Evolutionary conservation across 2,113 vertebrate genomes (phyloP), one percentile per base, ranked within the genome.

Genomic region (Alexandromys fortis): DNA sequence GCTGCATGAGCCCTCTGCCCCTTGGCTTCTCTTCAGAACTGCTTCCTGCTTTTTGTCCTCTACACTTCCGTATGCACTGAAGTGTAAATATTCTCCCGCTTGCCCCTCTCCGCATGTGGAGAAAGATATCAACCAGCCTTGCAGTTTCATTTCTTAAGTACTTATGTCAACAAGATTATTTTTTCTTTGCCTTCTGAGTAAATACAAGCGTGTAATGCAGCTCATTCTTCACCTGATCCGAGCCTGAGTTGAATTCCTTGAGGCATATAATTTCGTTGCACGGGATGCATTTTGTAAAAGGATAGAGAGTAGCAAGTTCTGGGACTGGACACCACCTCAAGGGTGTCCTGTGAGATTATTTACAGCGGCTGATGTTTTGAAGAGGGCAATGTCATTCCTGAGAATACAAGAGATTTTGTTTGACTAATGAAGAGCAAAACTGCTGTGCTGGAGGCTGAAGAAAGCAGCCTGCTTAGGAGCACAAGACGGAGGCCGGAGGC

Each of bases 101-200:
- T 86, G 42, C 78, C 26, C 42, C 75, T 86, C 91, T 89, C 79
- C 72, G 1, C 19, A 5, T 75, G 68, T 76, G 7, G 22, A 93
- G 78, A 55, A 86, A 81, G 73, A 49, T 26, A 75, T 73, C 68
- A 83, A 75, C 47, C 28, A 82, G 35, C 55, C 68, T 30, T 68
- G 55, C 38, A 21, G 38, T 42, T 85, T 65, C 82, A 45, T 85
- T 89, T 91, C 88, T 86, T 79, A 76, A 76, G 65, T n/a, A 91
- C 35, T 55, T 85, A 38, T n/a, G 83, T 93, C 94, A 86, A 91
- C 30, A 91, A 77, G 65, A 76, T 79, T 24, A 58, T 38, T 58
- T 82, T 38, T 81, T 68, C 52, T 47, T 75, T 38, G 6, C 52
- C 30, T 91, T 87, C 76, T 90, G 77, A 58, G 5, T 55, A 96